Evolutionary conservation across 2,797 vertebrate genomes (phyloP), one percentile per base, ranked within the genome.

Genomic region (Hypotaenidia okinawae): DNA sequence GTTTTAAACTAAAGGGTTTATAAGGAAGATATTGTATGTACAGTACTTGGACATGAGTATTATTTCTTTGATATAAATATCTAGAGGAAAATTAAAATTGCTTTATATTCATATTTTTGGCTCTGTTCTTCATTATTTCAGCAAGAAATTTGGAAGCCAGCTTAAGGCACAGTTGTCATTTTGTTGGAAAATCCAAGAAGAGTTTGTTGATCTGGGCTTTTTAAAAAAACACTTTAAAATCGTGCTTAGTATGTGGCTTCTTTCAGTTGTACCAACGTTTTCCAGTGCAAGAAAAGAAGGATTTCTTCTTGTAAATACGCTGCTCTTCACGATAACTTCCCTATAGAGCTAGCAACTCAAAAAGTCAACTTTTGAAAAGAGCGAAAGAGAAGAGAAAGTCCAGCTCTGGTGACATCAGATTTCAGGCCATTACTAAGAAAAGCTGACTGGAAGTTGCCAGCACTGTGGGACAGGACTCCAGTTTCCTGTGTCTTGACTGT

Each of bases 21-120:
- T 97, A 97, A 96, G 93, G 70, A 95, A 94, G 91, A 97, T 96
- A 96, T 89, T 96, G 95, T 97, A 95, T 97, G 96, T 97, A 96
- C 91, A 96, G 57, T 95, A 96, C 94, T 96, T 97, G 96, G 94
- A 96, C 93, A 93, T 93, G 94, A 94, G 92, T 97, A 96, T 97
- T 95, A 92, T 90, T 97, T 96, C 96, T 97, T 97, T 97, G 94
- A 97, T 97, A 97, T 93, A 95, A 97, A 93, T 95, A 97, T 96
- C 85, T 95, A 95, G 80, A 94, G 63, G 77, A 87, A 89, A 91
- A 97, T 96, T 97, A 97, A 97, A 97, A 95, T 82, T 91, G 88
- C 93, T 97, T 96, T 97, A 97, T 97, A 97, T 97, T 97, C 86
- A 97, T 97, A 97, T 94, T 90, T 94, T 93, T 89, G 84, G 89